Base-by-base conservation (phyloP, 2,797 vertebrate species). In the Lerista edwardsae region DNA sequence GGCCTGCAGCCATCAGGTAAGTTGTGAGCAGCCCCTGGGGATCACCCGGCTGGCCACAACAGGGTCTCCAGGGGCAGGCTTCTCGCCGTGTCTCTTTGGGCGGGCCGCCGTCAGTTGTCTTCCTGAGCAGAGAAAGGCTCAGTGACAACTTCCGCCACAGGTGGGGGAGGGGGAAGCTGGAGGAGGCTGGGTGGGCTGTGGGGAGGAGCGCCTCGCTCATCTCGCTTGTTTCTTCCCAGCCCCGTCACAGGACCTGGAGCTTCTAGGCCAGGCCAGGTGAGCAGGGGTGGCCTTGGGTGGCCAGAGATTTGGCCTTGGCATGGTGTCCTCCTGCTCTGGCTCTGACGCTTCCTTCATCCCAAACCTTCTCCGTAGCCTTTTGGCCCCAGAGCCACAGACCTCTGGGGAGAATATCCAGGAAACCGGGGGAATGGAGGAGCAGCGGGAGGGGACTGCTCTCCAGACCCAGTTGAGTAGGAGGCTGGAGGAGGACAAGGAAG, bases 371-470 rank as follows among this genome's bases (percentile, higher is more conserved):
- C 27, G 55, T 57, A 92, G 89, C 2, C 25, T 19, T 1, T 34
- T 88, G 51, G 55, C 71, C 21, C 36, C 27, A 0, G 78, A 86
- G 29, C 81, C 91, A 62, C 68, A 74, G 47, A 34, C 11, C 0
- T 83, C 47, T 51, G 75, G 3, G 5, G 86, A 25, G 0, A 83
- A 94, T n/a, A n/a, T n/a, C n/a, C n/a, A n/a, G n/a, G n/a, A n/a
- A n/a, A n/a, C n/a, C n/a, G n/a, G n/a, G n/a, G n/a, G n/a, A n/a
- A n/a, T n/a, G 3, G 86, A 91, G 1, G 88, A 90, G 19, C 93
- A 96, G n/a, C 91, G 92, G 17, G 94, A 96, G 1, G 92, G 96
- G n/a, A 85, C 94, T n/a, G n/a, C n/a, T 51, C 90, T 96, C 27
- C 79, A 78, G 31, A 92, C 93, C 61, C 75, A 31, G 65, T 39